Evolutionary conservation across 2,113 vertebrate species (phyloP), one percentile per base, ranked within the genome.

Genomic region (Hiodon tergisus): DNA sequence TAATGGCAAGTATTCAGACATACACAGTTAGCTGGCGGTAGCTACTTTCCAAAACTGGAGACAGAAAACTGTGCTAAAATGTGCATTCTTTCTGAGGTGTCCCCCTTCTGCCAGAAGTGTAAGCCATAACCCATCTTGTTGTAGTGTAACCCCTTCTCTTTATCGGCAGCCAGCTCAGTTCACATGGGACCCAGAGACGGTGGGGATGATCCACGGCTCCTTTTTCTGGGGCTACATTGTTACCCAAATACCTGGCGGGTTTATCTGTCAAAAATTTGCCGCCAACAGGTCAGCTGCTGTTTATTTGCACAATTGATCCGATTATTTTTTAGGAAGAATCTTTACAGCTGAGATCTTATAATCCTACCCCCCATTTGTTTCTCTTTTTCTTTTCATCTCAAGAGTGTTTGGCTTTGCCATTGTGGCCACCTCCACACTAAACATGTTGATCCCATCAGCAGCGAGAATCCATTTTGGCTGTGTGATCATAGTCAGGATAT

Each of bases 181-280:
- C 83, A 87, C 82, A 79, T 97, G 95, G 95, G 93, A 95, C 78
- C 94, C 95, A 14, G 95, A 96, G 78, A 96, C 93, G 0, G 95
- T 97, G 70, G 95, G 95, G 71, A 92, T 97, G 91, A 97, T 97
- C 72, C 95, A 97, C 2, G 95, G 95, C 4, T 96, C 95, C 3
- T 96, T 96, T 87, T 96, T 96, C 87, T 96, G 95, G 95, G 95
- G 95, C 46, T 97, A 97, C 86, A 97, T 97, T 6, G 93, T 96
- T n/a, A 96, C 95, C 11, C 95, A 96, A 83, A 97, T 97, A 79
- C 95, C 95, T 0, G 95, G 95, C 81, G 95, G 95, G 6, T 96
- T 95, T 81, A 96, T 97, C 77, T 92, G 93, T 83, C 94, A 97
- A 86, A 96, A 92, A 84, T 96, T 97, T 84, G 94, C 95, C 62